phyloP scores from a whole-genome alignment of 2,113 vertebrate species.

The Pogona vitticeps region DNA sequence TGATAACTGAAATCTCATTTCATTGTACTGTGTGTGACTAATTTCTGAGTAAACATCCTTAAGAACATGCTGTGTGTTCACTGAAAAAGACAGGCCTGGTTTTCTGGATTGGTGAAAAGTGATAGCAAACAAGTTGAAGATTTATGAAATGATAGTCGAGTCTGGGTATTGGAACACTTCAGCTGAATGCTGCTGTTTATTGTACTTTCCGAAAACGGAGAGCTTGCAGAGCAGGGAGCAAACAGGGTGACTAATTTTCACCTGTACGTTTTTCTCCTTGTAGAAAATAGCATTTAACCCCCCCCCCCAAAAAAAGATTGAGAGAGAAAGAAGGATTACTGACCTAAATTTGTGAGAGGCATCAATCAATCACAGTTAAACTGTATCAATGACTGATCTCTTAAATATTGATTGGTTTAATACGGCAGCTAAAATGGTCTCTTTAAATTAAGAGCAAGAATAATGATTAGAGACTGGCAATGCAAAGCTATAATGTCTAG shows the following conservation, averaged over 20 bases:
- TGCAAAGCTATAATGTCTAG: background rate
- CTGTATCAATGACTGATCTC: slow-evolving; percentile 51
- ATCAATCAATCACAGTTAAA: slow-evolving; percentile 59
- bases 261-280: background rate
- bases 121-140: background rate
- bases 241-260: background rate
- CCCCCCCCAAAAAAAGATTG: too few species aligned
- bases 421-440: background rate
- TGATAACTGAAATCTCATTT: background rate
- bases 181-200: background rate
- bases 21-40: background rate
- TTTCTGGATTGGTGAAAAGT: too few species aligned
- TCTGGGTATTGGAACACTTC: background rate
- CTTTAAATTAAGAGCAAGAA: background rate
- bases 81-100: background rate
- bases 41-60: background rate
- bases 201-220: background rate
- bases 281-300: background rate
- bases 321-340: background rate
- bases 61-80: background rate
- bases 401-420: slow-evolving; percentile 68
- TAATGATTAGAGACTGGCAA: background rate
- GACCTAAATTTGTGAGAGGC: slow-evolving; percentile 1
- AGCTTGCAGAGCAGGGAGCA: background rate
- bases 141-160: background rate